Conservation (phyloP, 2,888 invertebrate genomes). For the Atethmia centrago region DNA sequence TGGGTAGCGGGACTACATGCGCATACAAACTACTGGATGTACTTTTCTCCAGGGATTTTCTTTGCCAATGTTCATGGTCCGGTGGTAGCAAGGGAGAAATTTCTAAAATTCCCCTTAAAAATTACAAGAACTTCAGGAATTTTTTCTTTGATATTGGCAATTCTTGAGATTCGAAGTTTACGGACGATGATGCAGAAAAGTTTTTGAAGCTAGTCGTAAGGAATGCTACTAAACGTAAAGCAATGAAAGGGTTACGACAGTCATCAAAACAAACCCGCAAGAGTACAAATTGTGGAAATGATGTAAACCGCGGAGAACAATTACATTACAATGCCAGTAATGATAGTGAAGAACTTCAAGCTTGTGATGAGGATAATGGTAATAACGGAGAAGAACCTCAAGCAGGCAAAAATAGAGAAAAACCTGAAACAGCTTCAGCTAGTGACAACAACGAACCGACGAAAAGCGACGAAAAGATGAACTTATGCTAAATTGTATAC, state of each 20-base stretch:
- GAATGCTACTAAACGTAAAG: too few species aligned
- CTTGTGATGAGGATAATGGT: conserved; percentile 28
- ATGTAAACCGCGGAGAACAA: too few species aligned
- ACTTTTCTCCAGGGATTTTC: conserved; percentile 32
- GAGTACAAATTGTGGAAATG: too few species aligned
- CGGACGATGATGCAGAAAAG: conserved; percentile 27
- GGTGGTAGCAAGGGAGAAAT: conserved; percentile 38
- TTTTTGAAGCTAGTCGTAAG: too few species aligned
- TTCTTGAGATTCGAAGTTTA: conserved; percentile 24
- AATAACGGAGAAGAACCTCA: conserved; percentile 30
- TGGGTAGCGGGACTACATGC: conserved; percentile 30
- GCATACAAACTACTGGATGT: conserved; percentile 37
- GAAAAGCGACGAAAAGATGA: conserved; percentile 20
- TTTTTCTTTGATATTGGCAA: conserved; percentile 32
- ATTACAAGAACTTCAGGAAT: conserved; percentile 17
- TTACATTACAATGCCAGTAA: conserved; percentile 22
- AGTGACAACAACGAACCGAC: conserved; percentile 28
- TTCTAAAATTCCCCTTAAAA: conserved; percentile 34
- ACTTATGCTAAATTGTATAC: conserved; percentile 29
- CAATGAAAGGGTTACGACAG: too few species aligned
- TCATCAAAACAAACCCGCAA: too few species aligned
- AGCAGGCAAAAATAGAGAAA: conserved; percentile 28
- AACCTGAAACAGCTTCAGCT: conserved; percentile 20
- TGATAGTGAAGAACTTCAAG: conserved; percentile 25
- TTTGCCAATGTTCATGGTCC: conserved; percentile 39